Percentiles rank a stretch among this genome's conserved stretches.
Conservation (phyloP, 2,888 invertebrate genomes). For the Odontocolon sp. region DNA sequence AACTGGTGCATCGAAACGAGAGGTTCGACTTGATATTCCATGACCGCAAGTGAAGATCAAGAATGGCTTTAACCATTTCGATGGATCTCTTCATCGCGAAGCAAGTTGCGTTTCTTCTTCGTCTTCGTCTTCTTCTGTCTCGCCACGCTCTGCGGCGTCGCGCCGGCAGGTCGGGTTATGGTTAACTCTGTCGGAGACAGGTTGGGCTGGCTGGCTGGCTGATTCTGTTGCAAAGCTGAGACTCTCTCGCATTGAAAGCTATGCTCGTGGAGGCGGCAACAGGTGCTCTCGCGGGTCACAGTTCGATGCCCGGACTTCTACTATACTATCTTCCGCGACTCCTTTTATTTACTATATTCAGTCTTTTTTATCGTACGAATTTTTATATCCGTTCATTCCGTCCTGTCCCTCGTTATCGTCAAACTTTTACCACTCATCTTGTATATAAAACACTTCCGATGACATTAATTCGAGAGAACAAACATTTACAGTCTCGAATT, state of each 20-base stretch:
- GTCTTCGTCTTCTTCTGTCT: slow-evolving; percentile 38
- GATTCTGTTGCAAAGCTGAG: slow-evolving; percentile 53
- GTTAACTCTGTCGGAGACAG: slow-evolving; percentile 51
- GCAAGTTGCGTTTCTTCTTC: slow-evolving; percentile 48
- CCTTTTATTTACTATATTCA: slow-evolving; percentile 1
- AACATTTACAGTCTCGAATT: no score
- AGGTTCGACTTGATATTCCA: slow-evolving; percentile 1
- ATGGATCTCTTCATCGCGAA: slow-evolving; percentile 61
- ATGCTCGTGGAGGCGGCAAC: slow-evolving; percentile 74
- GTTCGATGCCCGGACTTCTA: slow-evolving; percentile 74
- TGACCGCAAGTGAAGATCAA: not conserved
- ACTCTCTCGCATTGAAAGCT: slow-evolving; percentile 63
- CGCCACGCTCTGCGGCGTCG: slow-evolving; percentile 58
- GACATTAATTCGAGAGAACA: no score
- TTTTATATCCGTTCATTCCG: not conserved
- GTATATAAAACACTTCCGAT: no score
- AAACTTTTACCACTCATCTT: slow-evolving; percentile 2
- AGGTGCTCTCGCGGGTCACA: slow-evolving; percentile 77
- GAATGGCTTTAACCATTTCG: slow-evolving; percentile 11
- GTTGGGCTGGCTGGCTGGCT: slow-evolving; percentile 45
- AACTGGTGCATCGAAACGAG: not conserved
- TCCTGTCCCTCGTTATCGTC: slow-evolving; percentile 11
- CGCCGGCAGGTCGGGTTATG: slow-evolving; percentile 58
- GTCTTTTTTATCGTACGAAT: not conserved
- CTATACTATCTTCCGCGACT: slow-evolving; percentile 21